These are phyloP conservation scores for Butastur rufipennis DNA, from an alignment of 2,113 vertebrate species.

Conservation along the genomic window DNA sequence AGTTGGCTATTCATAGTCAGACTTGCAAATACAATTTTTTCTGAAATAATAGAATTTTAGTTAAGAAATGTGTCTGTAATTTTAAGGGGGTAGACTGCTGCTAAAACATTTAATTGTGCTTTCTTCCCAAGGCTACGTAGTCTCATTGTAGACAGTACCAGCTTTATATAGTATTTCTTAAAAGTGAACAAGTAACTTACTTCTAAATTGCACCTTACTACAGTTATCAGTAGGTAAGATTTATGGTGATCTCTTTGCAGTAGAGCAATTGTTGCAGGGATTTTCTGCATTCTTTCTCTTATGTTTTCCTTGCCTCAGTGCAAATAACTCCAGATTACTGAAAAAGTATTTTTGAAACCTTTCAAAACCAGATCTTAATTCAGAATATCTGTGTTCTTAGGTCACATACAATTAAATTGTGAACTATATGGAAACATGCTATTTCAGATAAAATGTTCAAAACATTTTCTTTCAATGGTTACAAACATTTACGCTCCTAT, in stretches of 20 bases:
- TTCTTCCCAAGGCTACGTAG: background rate
- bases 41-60: background rate
- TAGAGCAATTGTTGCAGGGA: background rate
- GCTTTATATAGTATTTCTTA: background rate
- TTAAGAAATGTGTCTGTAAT: background rate
- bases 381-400: background rate
- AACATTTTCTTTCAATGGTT: background rate
- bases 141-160: background rate
- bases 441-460: background rate
- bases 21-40: background rate
- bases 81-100: background rate
- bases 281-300: background rate
- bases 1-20: background rate
- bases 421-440: background rate
- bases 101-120: background rate
- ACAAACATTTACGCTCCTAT: background rate
- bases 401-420: background rate
- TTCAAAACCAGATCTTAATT: background rate
- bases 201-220: background rate
- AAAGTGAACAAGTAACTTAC: background rate
- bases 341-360: background rate
- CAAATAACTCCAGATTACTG: background rate
- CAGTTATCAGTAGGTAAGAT: background rate
- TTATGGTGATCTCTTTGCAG: background rate
- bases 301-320: background rate